Conservation (phyloP, 2,797 vertebrate genomes). For the Varecia variegata region DNA sequence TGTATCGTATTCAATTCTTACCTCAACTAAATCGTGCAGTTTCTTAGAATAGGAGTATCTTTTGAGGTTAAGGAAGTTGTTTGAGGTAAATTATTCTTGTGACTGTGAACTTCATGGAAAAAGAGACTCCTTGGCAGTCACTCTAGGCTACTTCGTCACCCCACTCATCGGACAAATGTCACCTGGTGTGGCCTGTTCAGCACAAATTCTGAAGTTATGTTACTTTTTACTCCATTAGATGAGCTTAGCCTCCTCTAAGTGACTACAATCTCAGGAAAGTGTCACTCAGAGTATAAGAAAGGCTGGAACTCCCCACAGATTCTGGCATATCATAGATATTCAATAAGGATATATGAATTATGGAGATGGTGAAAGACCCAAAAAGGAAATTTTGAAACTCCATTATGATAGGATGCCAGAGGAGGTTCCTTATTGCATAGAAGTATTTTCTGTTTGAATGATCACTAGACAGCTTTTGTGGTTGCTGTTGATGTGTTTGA, state of each 20-base stretch:
- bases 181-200: background rate
- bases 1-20: background rate
- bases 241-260: rapidly evolving
- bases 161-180: background rate
- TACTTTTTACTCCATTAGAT: background rate
- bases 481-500: background rate
- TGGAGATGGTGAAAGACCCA: background rate
- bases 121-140: background rate
- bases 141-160: background rate
- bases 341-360: background rate
- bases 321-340: background rate
- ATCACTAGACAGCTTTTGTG: background rate
- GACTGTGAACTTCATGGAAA: background rate
- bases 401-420: background rate
- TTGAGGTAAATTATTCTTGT: background rate
- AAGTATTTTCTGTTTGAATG: background rate
- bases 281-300: background rate
- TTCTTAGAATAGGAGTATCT: background rate
- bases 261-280: background rate
- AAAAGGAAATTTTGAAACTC: background rate
- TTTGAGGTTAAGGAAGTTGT: background rate
- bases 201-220: background rate
- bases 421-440: background rate
- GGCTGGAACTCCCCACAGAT: background rate
- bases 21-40: background rate